Percentiles rank a stretch among this genome's conserved stretches.
phyloP scores from a whole-genome alignment of 2,888 invertebrate genomes.

The Callyntrura guangdongensis region DNA sequence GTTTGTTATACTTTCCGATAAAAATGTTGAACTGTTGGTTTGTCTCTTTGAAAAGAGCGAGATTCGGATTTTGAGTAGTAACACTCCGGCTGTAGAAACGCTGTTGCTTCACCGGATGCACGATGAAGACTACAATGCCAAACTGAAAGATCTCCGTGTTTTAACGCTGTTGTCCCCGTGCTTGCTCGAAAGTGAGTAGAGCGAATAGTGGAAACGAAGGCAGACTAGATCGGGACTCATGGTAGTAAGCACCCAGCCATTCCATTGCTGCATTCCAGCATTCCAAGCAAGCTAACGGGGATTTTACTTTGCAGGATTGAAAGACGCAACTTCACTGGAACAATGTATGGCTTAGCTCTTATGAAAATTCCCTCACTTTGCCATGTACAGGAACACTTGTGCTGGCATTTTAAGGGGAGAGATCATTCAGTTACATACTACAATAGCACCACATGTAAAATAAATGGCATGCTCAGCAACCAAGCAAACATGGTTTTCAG shows the following conservation, averaged over 20 bases:
- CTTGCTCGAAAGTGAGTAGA: slow-evolving; percentile 37
- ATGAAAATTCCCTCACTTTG: slow-evolving; percentile 5
- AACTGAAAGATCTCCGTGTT: slow-evolving; percentile 39
- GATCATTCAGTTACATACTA: not conserved
- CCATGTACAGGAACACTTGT: not conserved
- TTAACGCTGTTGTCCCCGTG: slow-evolving; percentile 37
- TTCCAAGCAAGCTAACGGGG: slow-evolving; percentile 23
- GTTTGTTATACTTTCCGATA: not conserved
- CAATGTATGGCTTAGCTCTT: slow-evolving; percentile 1
- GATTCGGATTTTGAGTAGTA: not conserved
- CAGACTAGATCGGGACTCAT: slow-evolving; percentile 12
- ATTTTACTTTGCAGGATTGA: not conserved
- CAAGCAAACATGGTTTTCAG: slow-evolving; percentile 29
- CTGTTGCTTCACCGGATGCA: slow-evolving; percentile 79
- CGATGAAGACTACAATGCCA: slow-evolving; percentile 72
- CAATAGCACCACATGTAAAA: not conserved
- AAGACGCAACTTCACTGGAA: slow-evolving; percentile 12
- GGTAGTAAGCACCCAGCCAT: slow-evolving; percentile 7
- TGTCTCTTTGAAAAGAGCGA: not conserved
- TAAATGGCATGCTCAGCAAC: not conserved
- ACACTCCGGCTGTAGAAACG: slow-evolving; percentile 22
- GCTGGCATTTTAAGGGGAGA: not conserved
- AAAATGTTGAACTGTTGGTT: too few species aligned
- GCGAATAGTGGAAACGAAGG: not conserved
- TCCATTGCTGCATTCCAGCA: slow-evolving; percentile 32